Percentiles rank a stretch among this genome's conserved stretches.
These are phyloP conservation scores for Cardiocondyla obscurior DNA, from an alignment of 1,140 invertebrate genomes.

Conservation along the genomic window DNA sequence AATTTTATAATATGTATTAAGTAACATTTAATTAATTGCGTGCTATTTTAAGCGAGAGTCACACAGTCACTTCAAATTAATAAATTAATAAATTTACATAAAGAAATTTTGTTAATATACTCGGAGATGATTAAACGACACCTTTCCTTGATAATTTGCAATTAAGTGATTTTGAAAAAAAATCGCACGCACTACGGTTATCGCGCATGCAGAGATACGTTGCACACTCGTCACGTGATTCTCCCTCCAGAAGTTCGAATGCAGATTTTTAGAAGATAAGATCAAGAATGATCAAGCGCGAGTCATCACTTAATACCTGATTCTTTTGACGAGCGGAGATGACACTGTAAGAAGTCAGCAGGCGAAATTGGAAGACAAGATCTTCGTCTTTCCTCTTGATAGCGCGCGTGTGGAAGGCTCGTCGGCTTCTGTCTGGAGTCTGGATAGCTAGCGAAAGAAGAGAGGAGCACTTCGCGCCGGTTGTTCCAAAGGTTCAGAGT, in stretches of 20 bases:
- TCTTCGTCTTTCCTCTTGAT: slow-evolving; percentile 38
- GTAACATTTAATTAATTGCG: not conserved
- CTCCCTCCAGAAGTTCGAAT: not conserved
- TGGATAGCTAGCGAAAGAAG: slow-evolving; percentile 56
- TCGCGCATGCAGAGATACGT: slow-evolving; percentile 12
- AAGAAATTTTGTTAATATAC: not conserved
- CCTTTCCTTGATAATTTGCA: not conserved
- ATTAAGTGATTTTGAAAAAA: not conserved
- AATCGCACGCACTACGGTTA: not conserved
- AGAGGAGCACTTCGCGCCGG: slow-evolving; percentile 55
- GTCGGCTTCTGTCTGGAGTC: slow-evolving; percentile 62
- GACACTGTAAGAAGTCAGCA: not conserved
- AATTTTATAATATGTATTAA: slow-evolving; percentile 29
- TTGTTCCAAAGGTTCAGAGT: slow-evolving; percentile 59
- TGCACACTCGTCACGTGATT: slow-evolving; percentile 8
- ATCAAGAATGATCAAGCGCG: not conserved
- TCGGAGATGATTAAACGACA: not conserved
- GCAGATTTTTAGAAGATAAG: not conserved
- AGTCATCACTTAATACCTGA: slow-evolving; percentile 17
- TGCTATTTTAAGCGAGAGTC: not conserved
- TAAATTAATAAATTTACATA: not conserved
- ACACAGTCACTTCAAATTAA: not conserved
- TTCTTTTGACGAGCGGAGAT: not conserved
- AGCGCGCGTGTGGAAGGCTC: slow-evolving; percentile 49
- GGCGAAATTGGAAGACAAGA: not conserved